These are phyloP conservation scores for Periplaneta americana DNA, from an alignment of 1,140 invertebrate species.

Conservation along the genomic window DNA sequence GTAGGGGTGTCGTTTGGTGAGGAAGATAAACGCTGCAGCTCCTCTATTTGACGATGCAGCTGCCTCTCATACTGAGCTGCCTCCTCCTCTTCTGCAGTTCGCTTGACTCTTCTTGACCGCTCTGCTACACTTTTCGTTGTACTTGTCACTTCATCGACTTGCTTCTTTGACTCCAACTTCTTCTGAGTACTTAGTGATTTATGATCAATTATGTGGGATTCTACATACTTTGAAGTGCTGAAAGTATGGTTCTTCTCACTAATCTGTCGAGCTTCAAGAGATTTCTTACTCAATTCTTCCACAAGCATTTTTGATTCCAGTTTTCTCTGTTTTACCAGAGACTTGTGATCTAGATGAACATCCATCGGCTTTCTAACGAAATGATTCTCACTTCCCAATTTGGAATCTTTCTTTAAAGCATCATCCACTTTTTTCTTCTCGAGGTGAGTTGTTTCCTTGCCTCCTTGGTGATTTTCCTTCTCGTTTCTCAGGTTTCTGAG, in stretches of 20 bases:
- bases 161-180: neutral
- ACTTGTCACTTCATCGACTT: neutral
- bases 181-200: neutral
- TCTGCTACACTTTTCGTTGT: neutral
- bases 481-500: conserved; percentile 11
- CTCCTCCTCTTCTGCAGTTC: neutral
- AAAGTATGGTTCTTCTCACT: neutral
- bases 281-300: neutral
- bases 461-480: conserved; percentile 2
- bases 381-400: neutral
- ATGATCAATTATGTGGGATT: neutral
- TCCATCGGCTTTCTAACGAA: neutral
- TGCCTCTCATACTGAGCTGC: neutral
- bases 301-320: neutral
- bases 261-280: neutral
- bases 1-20: neutral
- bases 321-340: neutral
- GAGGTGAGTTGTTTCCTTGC: neutral
- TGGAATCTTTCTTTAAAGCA: neutral
- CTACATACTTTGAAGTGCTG: neutral
- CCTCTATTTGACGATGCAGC: conserved; percentile 5
- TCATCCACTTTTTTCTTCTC: neutral
- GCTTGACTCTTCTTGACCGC: neutral
- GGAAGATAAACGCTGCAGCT: neutral
- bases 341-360: neutral